Conservation (phyloP, 2,888 invertebrate species). For the Brachypalpus laphriformis region DNA sequence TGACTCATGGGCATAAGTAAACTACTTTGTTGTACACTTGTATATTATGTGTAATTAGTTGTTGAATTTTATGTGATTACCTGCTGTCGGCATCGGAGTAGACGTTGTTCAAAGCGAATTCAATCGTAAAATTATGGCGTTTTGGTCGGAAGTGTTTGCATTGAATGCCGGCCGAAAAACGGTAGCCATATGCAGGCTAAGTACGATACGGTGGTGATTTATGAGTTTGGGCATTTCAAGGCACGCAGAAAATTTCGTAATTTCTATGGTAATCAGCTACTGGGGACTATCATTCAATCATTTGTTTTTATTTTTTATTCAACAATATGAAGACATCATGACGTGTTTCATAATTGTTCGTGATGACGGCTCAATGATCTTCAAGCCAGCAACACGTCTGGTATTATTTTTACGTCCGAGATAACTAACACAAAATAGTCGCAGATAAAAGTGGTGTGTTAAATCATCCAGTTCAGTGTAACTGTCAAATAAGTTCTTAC, state of each 20-base stretch:
- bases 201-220: neutral
- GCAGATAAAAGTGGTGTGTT: too few species aligned
- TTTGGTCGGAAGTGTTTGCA: slow-evolving; percentile 27
- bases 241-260: neutral
- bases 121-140: slow-evolving; percentile 25
- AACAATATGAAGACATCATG: neutral
- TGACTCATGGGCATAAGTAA: slow-evolving; percentile 51
- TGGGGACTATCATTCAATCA: neutral
- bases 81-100: slow-evolving; percentile 33
- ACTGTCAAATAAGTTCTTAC: too few species aligned
- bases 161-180: slow-evolving; percentile 16
- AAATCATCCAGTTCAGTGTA: too few species aligned
- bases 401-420: too few species aligned
- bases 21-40: slow-evolving; percentile 41
- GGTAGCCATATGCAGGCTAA: slow-evolving; percentile 6
- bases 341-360: neutral
- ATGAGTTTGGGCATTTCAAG: neutral
- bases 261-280: neutral
- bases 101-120: slow-evolving; percentile 22
- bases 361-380: neutral
- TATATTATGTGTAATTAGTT: slow-evolving; percentile 38
- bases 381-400: too few species aligned
- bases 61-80: slow-evolving; percentile 51
- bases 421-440: too few species aligned
- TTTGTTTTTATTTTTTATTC: too few species aligned